Evolutionary conservation across 1,140 invertebrate species (phyloP).

Genomic region (Intoshia linei): DNA sequence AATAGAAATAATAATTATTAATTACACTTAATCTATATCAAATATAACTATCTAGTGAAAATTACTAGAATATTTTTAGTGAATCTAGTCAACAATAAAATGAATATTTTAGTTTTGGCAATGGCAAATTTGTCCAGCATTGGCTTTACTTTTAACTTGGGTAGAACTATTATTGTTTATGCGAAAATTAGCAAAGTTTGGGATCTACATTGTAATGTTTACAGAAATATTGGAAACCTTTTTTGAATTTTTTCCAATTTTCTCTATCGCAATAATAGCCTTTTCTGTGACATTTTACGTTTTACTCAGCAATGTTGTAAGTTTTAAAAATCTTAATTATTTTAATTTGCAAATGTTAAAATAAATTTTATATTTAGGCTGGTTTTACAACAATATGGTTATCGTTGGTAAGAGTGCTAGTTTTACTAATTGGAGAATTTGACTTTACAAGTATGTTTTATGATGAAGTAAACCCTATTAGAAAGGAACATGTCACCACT

Average conservation of each 20-base stretch:
- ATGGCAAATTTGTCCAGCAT: conserved; percentile 4
- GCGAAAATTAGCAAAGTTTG: conserved; percentile 4
- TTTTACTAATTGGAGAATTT: conserved; percentile 25
- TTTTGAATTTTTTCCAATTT: conserved; percentile 3
- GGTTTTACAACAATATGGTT: conserved; percentile 13
- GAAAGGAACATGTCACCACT: not conserved
- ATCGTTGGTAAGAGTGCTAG: conserved; percentile 18
- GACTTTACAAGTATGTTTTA: conserved; percentile 18
- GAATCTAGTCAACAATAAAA: too few species aligned
- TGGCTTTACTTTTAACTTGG: conserved; percentile 5
- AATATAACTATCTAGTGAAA: conserved; percentile 1
- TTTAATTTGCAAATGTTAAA: not conserved
- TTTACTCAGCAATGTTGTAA: conserved; percentile 12
- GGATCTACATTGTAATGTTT: conserved; percentile 6
- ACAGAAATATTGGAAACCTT: conserved; percentile 3
- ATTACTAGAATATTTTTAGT: conserved; percentile 2
- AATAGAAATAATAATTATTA: too few species aligned
- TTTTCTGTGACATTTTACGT: conserved; percentile 4
- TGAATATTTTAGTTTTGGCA: conserved; percentile 4
- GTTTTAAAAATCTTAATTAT: conserved; percentile 4
- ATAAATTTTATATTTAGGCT: conserved; percentile 9
- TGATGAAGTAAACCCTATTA: conserved; percentile 3
- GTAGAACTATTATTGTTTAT: conserved; percentile 5
- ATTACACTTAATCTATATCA: not conserved
- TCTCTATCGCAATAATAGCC: conserved; percentile 3